phyloP scores from a whole-genome alignment of 2,113 vertebrate species.

The Mustela nigripes region DNA sequence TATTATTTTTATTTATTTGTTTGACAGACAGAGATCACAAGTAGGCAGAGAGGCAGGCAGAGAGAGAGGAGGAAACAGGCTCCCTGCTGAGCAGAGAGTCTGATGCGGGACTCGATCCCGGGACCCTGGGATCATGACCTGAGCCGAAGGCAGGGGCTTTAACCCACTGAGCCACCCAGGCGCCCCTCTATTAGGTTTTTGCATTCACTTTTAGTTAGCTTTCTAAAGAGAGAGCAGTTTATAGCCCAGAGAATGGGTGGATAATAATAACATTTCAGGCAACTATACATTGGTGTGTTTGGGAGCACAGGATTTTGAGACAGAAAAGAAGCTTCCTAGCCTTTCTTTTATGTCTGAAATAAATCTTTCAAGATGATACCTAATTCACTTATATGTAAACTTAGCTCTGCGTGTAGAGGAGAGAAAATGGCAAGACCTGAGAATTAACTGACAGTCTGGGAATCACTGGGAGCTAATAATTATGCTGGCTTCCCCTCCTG shows the following conservation, averaged over 20 bases:
- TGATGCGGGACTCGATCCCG: no score
- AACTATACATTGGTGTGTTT: not conserved
- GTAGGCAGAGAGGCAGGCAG: no score
- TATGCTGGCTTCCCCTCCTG: conserved; percentile 80
- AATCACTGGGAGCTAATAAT: conserved; percentile 81
- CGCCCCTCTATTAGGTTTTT: not conserved
- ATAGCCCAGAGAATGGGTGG: not conserved
- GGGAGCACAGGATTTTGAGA: not conserved
- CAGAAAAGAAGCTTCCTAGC: not conserved
- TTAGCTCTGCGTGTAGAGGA: conserved; percentile 37
- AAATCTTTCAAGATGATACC: conserved; percentile 59
- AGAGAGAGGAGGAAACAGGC: no score
- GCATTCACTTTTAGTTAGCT: not conserved
- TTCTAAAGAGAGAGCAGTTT: not conserved
- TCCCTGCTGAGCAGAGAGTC: no score
- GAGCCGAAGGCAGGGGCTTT: no score
- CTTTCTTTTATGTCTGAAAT: conserved; percentile 44
- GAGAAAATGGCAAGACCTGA: conserved; percentile 67
- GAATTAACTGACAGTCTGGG: conserved; percentile 75
- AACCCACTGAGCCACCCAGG: no score
- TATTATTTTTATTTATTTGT: not conserved
- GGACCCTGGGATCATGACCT: no score
- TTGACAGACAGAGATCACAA: no score
- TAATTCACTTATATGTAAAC: conserved; percentile 71
- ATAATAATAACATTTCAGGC: conserved; percentile 21